These are phyloP conservation scores for Drosophila mimetica DNA, from an alignment of 2,888 invertebrate species.

Conservation along the genomic window DNA sequence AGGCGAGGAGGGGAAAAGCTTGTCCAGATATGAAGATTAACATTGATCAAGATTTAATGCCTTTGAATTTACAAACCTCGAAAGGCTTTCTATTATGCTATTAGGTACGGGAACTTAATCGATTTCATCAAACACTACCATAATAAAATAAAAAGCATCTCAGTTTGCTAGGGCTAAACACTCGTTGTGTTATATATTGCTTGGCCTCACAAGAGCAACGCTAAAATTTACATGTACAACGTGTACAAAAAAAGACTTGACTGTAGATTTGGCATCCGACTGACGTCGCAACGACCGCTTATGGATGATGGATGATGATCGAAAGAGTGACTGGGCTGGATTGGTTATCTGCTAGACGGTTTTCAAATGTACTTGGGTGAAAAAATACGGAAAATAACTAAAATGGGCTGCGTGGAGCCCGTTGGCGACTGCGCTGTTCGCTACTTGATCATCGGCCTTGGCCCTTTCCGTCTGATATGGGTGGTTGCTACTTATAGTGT, in stretches of 20 bases:
- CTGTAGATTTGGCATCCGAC: slow-evolving; percentile 9
- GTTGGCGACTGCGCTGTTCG: background rate
- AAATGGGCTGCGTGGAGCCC: background rate
- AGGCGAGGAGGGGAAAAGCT: background rate
- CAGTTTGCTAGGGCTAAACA: background rate
- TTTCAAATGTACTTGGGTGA: background rate
- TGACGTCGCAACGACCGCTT: background rate
- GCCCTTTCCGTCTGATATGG: no score
- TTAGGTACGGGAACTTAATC: no score
- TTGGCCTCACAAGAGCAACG: background rate
- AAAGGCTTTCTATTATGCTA: no score
- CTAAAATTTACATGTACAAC: slow-evolving; percentile 12
- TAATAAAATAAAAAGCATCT: background rate
- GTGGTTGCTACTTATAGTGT: no score
- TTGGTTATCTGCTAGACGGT: background rate
- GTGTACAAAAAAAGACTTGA: background rate
- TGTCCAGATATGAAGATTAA: background rate
- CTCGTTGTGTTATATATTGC: background rate
- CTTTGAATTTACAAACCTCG: no score
- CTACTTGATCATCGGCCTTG: no score
- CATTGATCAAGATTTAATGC: no score
- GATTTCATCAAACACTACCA: no score
- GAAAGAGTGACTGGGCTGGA: background rate
- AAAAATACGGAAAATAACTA: slow-evolving; percentile 16
- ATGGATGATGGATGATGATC: background rate